A percentile compares a stretch with the other conserved stretches of the same genome.
These are phyloP conservation scores for Melipona beecheii DNA, from an alignment of 2,888 invertebrate genomes.

Conservation along the genomic window DNA sequence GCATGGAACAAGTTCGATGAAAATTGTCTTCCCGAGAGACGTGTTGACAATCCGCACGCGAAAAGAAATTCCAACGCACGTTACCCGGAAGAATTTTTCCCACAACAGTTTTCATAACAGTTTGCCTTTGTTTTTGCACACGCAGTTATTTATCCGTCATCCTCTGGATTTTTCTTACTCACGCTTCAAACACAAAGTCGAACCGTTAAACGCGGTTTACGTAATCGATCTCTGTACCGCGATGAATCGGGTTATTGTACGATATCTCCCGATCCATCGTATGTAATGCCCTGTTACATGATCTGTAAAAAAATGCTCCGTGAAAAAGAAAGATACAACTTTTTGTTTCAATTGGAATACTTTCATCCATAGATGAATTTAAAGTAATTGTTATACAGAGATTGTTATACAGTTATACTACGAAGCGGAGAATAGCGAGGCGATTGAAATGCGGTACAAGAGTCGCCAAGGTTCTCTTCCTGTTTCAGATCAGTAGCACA, in stretches of 20 bases:
- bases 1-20: conserved; percentile 5
- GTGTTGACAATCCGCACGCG: not conserved
- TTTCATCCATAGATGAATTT: not conserved
- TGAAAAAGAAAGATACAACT: not conserved
- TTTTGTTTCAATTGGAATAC: not conserved
- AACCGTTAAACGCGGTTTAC: not conserved
- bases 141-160: conserved; percentile 1
- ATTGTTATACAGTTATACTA: not conserved
- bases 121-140: not conserved
- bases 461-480: not conserved
- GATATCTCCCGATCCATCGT: conserved; percentile 17
- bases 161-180: not conserved
- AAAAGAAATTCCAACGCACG: conserved; percentile 41
- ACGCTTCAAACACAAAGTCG: not conserved
- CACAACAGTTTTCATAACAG: not conserved
- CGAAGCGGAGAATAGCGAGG: not conserved
- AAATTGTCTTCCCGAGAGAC: conserved; percentile 53
- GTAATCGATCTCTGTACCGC: conserved; percentile 2
- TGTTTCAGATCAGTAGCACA: not conserved
- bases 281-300: conserved; percentile 3
- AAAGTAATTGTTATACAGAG: not conserved
- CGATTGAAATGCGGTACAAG: not conserved
- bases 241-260: conserved; percentile 21
- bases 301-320: not conserved
- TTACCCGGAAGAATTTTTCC: conserved; percentile 73